Evolutionary conservation across 2,888 invertebrate genomes (phyloP).

Genomic region (Pyrrhosoma nymphula): DNA sequence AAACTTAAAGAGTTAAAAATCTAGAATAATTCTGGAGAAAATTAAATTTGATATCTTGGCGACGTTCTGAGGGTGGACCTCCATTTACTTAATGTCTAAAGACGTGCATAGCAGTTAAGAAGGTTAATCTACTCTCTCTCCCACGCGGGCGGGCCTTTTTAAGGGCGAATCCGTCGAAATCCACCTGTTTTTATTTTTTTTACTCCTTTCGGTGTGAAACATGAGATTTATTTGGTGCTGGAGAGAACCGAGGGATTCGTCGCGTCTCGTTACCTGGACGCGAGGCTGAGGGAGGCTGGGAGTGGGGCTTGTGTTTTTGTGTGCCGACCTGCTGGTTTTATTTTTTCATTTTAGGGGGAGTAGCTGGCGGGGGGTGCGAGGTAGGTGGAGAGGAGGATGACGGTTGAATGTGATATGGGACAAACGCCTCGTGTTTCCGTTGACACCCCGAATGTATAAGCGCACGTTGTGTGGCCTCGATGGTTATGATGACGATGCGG

Average conservation of each 20-base stretch:
- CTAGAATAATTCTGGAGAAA: too few relatives aligned
- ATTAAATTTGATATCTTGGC: too few relatives aligned
- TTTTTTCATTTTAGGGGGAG: neutral
- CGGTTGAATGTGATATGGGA: neutral
- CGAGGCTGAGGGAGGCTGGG: neutral
- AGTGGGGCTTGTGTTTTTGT: neutral
- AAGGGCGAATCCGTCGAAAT: neutral
- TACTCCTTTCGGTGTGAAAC: neutral
- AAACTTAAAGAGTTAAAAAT: too few relatives aligned
- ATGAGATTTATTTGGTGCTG: constrained; percentile 33
- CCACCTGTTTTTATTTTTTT: neutral
- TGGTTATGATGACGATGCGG: neutral
- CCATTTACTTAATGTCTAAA: too few relatives aligned
- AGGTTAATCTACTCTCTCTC: too few relatives aligned
- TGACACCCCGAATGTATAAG: too few relatives aligned
- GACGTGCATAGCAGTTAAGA: too few relatives aligned
- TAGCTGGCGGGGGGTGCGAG: neutral
- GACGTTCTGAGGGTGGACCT: too few relatives aligned
- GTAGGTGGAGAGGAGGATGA: neutral
- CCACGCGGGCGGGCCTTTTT: too few relatives aligned
- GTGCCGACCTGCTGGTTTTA: too few relatives aligned
- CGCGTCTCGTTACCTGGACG: neutral
- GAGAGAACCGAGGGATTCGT: neutral
- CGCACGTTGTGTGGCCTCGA: too few relatives aligned
- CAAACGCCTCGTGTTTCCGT: neutral